Evolutionary conservation across 1,140 invertebrate species (phyloP), one percentile per base, ranked within the genome.

Genomic region (Hylaeus volcanicus): DNA sequence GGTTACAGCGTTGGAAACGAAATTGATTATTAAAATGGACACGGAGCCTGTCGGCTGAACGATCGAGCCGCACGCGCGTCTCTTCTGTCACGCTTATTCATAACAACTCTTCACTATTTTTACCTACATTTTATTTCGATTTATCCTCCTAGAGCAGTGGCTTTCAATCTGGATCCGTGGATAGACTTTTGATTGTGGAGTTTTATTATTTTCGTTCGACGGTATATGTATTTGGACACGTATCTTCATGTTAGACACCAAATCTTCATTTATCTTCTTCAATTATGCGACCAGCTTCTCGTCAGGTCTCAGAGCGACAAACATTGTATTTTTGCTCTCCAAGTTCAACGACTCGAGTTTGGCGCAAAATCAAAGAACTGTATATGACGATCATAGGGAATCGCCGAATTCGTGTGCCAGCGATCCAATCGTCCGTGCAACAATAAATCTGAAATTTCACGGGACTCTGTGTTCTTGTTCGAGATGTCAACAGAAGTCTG

Each of bases 1-100:
- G 58, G 74, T 45, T 55, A 74, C 64, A 74, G 43, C 53, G 60
- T 48, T 65, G 69, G 53, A 64, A 78, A 74, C 63, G 65, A 82
- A 74, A 85, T 86, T 72, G 70, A 82, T 85, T 84, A 81, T 80
- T 80, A 66, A 75, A 75, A 75, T 58, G 39, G 65, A 51, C 41
- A n/a, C 5, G 58, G 3, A 64, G 26, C 12, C 26, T 48, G 71
- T 71, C 26, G 51, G 6, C 39, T 11, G 53, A 45, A 41, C 43
- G 74, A 51, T 77, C 74, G 5, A 39, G 3, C 26, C 8, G 11
- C 72, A 14, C 26, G 43, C 56, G 26, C n/a, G 14, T 9, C 2
- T n/a, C 8, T 39, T 15, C 3, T 26, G 2, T 2, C 6, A n/a
- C 12, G 15, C 6, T 51, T n/a, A 5, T 12, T 60, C 3, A 2